phyloP scores from a whole-genome alignment of 2,888 invertebrate genomes.

The Pseudoips prasinana region DNA sequence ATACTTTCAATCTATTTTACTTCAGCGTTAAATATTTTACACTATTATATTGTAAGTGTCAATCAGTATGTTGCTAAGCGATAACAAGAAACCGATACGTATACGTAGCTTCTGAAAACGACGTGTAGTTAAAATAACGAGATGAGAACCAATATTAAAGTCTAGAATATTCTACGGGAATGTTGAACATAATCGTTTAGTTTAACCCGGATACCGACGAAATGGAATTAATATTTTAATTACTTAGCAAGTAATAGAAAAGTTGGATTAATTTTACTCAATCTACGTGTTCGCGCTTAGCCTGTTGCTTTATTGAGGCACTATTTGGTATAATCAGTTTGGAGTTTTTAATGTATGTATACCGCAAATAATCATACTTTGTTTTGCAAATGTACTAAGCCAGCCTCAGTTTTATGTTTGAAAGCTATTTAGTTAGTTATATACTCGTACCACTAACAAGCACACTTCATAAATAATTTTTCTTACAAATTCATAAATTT shows the following conservation, averaged over 20 bases:
- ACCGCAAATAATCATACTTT: too few species aligned
- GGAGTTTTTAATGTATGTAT: conserved; percentile 3
- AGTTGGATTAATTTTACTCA: conserved; percentile 24
- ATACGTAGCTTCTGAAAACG: conserved; percentile 4
- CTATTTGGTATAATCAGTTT: conserved; percentile 9
- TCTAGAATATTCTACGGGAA: neutral
- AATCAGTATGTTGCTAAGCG: too few species aligned
- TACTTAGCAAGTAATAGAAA: conserved; percentile 18
- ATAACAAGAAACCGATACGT: too few species aligned
- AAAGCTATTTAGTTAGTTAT: too few species aligned
- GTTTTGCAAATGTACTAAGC: too few species aligned
- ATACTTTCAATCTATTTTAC: too few species aligned
- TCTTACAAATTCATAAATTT: too few species aligned
- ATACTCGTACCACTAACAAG: too few species aligned
- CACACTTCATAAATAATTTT: too few species aligned
- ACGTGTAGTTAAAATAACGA: conserved; percentile 23
- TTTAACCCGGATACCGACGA: conserved; percentile 19
- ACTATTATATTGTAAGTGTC: too few species aligned
- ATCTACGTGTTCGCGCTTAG: conserved; percentile 24
- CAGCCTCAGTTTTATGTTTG: too few species aligned
- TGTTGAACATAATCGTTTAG: conserved; percentile 14
- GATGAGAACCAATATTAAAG: conserved; percentile 3
- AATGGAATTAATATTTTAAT: conserved; percentile 31
- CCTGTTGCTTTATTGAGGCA: conserved; percentile 9
- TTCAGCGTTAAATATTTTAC: too few species aligned